Evolutionary conservation across 1,140 invertebrate genomes (phyloP), one percentile per base, ranked within the genome.

Genomic region (Drosophila tristis): DNA sequence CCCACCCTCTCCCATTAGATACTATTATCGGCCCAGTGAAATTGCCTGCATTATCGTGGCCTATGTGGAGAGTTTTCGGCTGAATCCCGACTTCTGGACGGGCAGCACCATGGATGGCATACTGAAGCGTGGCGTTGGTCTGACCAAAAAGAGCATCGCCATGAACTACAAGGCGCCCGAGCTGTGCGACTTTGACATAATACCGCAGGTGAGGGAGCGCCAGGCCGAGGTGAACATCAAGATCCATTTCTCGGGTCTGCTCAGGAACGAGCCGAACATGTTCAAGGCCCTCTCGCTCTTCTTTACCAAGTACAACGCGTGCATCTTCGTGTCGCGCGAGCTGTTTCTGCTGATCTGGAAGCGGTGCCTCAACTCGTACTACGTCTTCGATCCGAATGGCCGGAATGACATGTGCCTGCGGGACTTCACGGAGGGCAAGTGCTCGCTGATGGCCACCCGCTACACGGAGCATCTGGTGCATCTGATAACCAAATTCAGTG

Each of bases 1-100:
- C 7, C 5, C n/a, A n/a, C n/a, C 4, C 5, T 5, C 0, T 8
- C 4, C 3, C 6, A 7, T 23, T 23, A 89, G 79, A 15, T 84
- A 65, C 23, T 90, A 81, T 47, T 39, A 74, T 29, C 74, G 91
- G 9, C 89, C 90, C 5, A 67, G 70, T 42, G 91, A 91, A 43
- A 67, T 91, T 1, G 91, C 89, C 0, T 72, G 71, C 29, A 59
- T 91, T 29, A 91, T 78, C 20, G n/a, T 90, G 5, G 91, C 91
- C 42, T 91, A 80, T 26, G 81, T 91, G 15, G 91, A 90, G 47
- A 91, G 76, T 15, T 91, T 91, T 58, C 77, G 78, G 2, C 50
- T 91, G 44, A 91, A 90, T 70, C 89, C 90, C 0, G 91, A 91
- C 54, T 91, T 90, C 71, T 92, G 91, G 91, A 90, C 77, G 0